Evolutionary conservation across 2,797 vertebrate species (phyloP), one percentile per base, ranked within the genome.

Genomic region (Megaceryle alcyon): DNA sequence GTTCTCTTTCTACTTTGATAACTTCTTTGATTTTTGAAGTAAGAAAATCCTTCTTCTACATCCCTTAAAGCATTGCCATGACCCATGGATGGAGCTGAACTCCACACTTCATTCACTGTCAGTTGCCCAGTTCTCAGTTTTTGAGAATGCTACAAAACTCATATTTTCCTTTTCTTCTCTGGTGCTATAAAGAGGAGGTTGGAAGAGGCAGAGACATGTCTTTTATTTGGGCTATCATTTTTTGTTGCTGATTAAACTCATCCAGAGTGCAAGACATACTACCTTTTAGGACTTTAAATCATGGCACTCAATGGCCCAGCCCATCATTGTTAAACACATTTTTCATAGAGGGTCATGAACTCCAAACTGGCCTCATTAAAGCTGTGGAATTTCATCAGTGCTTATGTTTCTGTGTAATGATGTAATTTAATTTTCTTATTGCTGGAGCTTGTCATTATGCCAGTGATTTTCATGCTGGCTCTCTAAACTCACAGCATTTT

Each of bases 391-490:
- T 92, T 72, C 57, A 94, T 91, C 84, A 94, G 56, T 89, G 79
- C 44, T 86, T 73, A 85, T 85, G 82, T 90, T 95, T 85, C 91
- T 85, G 60, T 83, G 69, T 90, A 97, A 93, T 90, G 87, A 90
- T 95, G 92, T 96, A 94, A 96, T 83, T 96, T 61, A 95, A 89
- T 95, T 95, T 95, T 90, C 82, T 81, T 92, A 91, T 72, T 92
- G 44, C 80, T 84, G 70, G 37, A 90, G 21, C 82, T 88, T 92
- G 90, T 94, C 70, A 54, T 94, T 86, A 82, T 86, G 88, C 69
- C 76, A 69, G 20, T 69, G 88, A 91, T 90, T 95, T 95, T 94
- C 80, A 81, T 84, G 69, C 73, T 88, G 71, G 57, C 43, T 90
- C 54, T 43, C 43, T 82, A 92, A 90, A 96, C 54, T 95, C 63